Conservation (phyloP, 2,888 invertebrate species). For the Portevinia maculata region DNA sequence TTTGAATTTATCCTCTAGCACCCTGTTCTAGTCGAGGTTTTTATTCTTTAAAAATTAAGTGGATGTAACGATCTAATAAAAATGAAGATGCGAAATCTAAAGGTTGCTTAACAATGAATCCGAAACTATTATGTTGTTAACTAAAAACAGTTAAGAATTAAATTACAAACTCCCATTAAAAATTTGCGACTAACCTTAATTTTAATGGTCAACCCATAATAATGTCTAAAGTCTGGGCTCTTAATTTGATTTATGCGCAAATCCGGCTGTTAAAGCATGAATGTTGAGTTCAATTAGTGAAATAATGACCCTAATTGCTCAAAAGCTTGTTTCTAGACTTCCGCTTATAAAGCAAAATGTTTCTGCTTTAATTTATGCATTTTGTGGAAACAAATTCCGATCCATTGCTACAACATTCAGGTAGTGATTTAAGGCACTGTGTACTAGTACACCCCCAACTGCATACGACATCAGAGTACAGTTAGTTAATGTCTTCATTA, state of each 20-base stretch:
- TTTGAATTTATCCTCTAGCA: no score
- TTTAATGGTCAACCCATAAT: no score
- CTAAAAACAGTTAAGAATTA: no score
- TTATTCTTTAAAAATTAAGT: no score
- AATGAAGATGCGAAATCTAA: no score
- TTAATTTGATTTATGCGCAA: constrained; percentile 25
- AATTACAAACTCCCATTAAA: no score
- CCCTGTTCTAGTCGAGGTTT: no score
- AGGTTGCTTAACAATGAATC: no score
- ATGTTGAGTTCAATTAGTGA: constrained; percentile 55
- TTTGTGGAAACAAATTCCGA: constrained; percentile 57
- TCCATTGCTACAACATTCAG: constrained; percentile 19
- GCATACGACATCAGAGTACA: constrained; percentile 32
- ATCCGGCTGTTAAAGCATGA: constrained; percentile 17
- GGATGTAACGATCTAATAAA: no score
- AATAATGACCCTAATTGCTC: constrained; percentile 46
- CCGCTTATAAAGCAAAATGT: constrained; percentile 4
- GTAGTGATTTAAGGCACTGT: neutral
- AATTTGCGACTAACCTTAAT: no score
- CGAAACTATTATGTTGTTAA: no score
- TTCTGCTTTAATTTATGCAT: constrained; percentile 47
- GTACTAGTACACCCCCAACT: constrained; percentile 48
- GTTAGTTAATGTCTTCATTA: constrained; percentile 67
- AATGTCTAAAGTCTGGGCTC: constrained; percentile 9
- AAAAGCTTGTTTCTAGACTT: constrained; percentile 40